Base-by-base conservation (phyloP, 2,888 invertebrate genomes). In the Diarsia mendica region DNA sequence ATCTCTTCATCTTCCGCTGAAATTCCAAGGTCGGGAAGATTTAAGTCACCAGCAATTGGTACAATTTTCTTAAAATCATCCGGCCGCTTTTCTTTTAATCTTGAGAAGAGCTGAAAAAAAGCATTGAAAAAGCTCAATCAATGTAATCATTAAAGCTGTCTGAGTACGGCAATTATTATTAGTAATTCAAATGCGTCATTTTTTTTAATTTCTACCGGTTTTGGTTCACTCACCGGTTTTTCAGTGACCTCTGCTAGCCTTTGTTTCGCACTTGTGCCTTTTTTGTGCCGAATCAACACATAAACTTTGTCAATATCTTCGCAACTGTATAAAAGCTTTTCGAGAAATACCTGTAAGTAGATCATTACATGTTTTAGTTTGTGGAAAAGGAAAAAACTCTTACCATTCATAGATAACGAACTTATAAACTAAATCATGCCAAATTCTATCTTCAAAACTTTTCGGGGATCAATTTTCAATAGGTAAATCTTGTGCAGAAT, bases 31-130 rank as follows among this genome's bases (percentile, higher is more conserved):
- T 97, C 97, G 44, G 97, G 97, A 89, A 97, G 96, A 70, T 97
- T 97, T 80, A 98, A 97, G 93, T 98, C 98, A 64, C 98, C 98
- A 81, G 97, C 96, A 73, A 98, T 97, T n/a, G 98, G 97, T 78
- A 97, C 95, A 67, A 98, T 97, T 94, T 98, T 98, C 86, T 96
- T 96, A 82, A 98, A 93, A 89, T 97, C 97, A 85, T 96, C 92
- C 20, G 98, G 98, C 72, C 97, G 96, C 88, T 97, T 97, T 89
- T 96, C 96, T 89, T 97, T 96, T 70, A 98, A 91, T 87, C 97
- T 96, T 89, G 98, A 97, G 91, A 98, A 98, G 10, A 98, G 95
- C 98, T 98, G 90, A 2, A 94, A 94, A 23, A 1, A 28, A 33
- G 9, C 58, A 28, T 58, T 28, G 58, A 58, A n/a, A n/a, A n/a